Evolutionary conservation across 2,888 invertebrate genomes (phyloP).

Genomic region (Chrysotoxum bicinctum): DNA sequence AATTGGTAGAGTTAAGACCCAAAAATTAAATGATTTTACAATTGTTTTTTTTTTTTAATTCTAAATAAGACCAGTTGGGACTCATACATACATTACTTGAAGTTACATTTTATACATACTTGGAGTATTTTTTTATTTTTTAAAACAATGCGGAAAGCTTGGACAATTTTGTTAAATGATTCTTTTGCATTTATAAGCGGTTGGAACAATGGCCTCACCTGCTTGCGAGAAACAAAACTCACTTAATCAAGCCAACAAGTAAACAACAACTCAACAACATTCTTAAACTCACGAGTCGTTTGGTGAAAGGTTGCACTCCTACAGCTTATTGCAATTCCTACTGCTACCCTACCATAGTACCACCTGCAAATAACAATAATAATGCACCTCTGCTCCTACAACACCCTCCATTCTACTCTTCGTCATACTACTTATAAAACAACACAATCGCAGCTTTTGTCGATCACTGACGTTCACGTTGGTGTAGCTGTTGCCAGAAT

Average conservation of each 20-base stretch:
- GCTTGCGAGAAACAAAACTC: background rate
- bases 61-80: too few species aligned
- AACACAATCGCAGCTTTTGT: conserved; percentile 32
- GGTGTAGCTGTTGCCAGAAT: conserved; percentile 27
- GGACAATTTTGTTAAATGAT: background rate
- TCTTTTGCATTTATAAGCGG: background rate
- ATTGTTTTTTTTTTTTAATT: too few species aligned
- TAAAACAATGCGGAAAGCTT: background rate
- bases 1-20: too few species aligned
- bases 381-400: background rate
- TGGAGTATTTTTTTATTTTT: too few species aligned
- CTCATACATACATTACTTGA: too few species aligned
- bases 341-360: background rate
- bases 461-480: conserved; percentile 26
- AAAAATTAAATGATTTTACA: too few species aligned
- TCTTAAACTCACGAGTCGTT: background rate
- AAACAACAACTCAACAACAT: conserved; percentile 13
- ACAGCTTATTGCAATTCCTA: background rate
- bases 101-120: too few species aligned
- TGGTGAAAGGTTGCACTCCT: conserved; percentile 25
- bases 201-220: background rate
- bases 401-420: background rate
- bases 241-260: background rate
- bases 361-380: conserved; percentile 42
- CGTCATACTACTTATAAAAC: background rate